Evolutionary conservation across 2,888 invertebrate species (phyloP).

Genomic region (Phragmatobia fuliginosa): DNA sequence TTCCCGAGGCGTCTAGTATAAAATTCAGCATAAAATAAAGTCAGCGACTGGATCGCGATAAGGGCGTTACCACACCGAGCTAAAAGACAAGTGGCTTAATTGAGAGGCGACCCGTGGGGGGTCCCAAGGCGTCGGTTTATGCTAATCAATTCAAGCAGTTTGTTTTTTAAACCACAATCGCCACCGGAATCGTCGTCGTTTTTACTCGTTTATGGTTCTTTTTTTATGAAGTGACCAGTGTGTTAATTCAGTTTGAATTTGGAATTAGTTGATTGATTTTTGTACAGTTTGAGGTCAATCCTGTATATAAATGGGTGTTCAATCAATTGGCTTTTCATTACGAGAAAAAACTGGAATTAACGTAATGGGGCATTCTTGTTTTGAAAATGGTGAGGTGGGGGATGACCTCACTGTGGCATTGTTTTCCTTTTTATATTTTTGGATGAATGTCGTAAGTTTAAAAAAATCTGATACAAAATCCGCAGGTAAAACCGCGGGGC

Average conservation of each 20-base stretch:
- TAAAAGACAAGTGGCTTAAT: conserved; percentile 85
- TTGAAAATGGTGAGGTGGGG: too few species aligned
- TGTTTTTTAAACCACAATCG: conserved; percentile 80
- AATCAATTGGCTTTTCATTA: background rate
- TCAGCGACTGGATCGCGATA: conserved; percentile 74
- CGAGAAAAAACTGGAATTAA: background rate
- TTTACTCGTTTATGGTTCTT: conserved; percentile 58
- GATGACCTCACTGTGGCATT: too few species aligned
- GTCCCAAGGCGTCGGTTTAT: conserved; percentile 79
- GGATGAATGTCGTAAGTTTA: too few species aligned
- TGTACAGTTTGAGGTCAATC: conserved; percentile 11
- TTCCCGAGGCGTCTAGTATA: conserved; percentile 59
- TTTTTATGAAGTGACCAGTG: conserved; percentile 61
- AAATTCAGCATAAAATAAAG: conserved; percentile 77
- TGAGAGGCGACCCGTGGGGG: conserved; percentile 80
- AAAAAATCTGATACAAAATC: too few species aligned
- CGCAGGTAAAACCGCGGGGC: too few species aligned
- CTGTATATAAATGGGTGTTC: background rate
- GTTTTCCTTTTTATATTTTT: too few species aligned
- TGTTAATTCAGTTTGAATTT: conserved; percentile 55
- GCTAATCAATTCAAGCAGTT: conserved; percentile 85
- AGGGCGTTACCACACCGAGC: conserved; percentile 75
- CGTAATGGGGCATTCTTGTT: background rate
- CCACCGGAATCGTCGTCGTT: conserved; percentile 65
- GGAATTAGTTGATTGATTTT: conserved; percentile 49